Evolutionary conservation across 2,797 vertebrate species (phyloP), one percentile per base, ranked within the genome.

Genomic region (Acropternis orthonyx): DNA sequence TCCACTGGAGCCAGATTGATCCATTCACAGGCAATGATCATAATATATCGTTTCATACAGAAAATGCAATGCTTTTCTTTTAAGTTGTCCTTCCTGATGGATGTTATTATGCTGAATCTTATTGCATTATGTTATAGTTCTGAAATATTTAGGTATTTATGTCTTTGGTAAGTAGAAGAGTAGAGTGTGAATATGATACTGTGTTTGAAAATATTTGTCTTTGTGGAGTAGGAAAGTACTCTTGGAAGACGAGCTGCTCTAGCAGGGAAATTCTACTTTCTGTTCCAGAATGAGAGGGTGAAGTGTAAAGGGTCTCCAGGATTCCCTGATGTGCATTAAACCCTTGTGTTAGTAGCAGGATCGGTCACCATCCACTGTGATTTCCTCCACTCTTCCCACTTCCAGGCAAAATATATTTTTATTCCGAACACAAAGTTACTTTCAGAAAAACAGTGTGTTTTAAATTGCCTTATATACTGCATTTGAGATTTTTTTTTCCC

Each of bases 1-100:
- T 61, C 85, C 81, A 30, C 73, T 85, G 86, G 11, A 88, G 75
- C 85, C 96, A 96, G 95, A 97, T 95, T 97, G 97, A 97, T 97
- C 95, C 93, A 93, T 98, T 97, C 95, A 89, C 92, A 34, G 23
- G 93, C 89, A 95, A 75, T 92, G 96, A 96, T 96, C 96, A 96
- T 97, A 97, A 93, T 91, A 92, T 97, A 94, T 92, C 0, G 0
- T 94, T 97, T 97, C 95, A 92, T 93, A 91, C 75, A 65, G 94
- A 93, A 97, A 97, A 95, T 90, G 90, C 80, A 91, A 83, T 85
- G 72, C 74, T 94, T 95, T 95, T 97, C 94, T 97, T 92, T 96
- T 95, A 54, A 93, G 88, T 94, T 95, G 89, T 95, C 93, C 88
- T 87, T 93, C 80, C 55, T 97, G 97, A 96, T 96, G 51, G 94